A percentile compares a stretch with the other conserved stretches of the same genome.
Evolutionary conservation across 2,888 invertebrate species (phyloP).

Genomic region (Mesorhabditis sp.): DNA sequence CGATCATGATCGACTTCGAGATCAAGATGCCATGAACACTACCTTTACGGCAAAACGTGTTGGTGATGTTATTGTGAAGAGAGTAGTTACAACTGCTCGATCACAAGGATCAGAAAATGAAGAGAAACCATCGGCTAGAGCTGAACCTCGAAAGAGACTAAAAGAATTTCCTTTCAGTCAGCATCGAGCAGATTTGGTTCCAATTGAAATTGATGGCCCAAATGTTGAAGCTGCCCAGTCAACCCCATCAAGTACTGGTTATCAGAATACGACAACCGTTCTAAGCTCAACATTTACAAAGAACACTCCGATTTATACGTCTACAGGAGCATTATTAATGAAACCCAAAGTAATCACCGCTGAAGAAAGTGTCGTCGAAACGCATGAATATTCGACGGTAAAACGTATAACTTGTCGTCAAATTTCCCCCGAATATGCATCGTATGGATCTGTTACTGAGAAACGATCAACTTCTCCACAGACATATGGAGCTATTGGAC

Average conservation of each 20-base stretch:
- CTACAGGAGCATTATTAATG: slow-evolving; percentile 36
- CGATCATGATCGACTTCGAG: slow-evolving; percentile 38
- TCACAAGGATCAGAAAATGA: slow-evolving; percentile 7
- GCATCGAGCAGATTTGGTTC: slow-evolving; percentile 29
- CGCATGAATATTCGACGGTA: slow-evolving; percentile 9
- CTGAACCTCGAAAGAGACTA: slow-evolving; percentile 9
- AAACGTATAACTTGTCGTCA: slow-evolving; percentile 13
- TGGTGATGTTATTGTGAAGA: slow-evolving; percentile 50
- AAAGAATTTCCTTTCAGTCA: slow-evolving; percentile 33
- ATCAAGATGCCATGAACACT: slow-evolving; percentile 28
- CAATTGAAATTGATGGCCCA: slow-evolving; percentile 52
- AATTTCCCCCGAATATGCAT: slow-evolving; percentile 29
- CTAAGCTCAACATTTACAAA: slow-evolving; percentile 11
- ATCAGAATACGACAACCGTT: not conserved
- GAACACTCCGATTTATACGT: slow-evolving; percentile 25
- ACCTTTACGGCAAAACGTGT: slow-evolving; percentile 52
- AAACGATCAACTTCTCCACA: slow-evolving; percentile 5
- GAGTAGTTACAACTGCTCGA: slow-evolving; percentile 38
- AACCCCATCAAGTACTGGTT: slow-evolving; percentile 1
- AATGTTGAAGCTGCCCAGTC: slow-evolving; percentile 25
- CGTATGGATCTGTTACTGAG: slow-evolving; percentile 12
- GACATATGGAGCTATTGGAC: slow-evolving; percentile 44
- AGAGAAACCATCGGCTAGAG: not conserved
- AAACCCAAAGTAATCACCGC: slow-evolving; percentile 38
- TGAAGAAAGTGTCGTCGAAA: slow-evolving; percentile 12